phyloP scores from a whole-genome alignment of 2,797 vertebrate species.

The Cephalopachus bancanus region DNA sequence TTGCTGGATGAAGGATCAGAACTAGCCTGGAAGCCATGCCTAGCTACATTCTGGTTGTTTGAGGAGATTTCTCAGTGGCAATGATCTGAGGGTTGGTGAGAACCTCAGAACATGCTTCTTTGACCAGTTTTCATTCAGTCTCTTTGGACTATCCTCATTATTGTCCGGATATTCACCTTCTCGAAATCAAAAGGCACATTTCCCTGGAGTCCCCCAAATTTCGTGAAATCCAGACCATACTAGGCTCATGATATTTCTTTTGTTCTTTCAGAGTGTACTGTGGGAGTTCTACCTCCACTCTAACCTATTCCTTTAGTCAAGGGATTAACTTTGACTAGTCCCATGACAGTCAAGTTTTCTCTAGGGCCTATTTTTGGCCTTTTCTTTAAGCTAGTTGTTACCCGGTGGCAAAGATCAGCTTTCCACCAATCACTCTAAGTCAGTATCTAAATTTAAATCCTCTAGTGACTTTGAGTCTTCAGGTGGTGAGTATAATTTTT shows the following conservation, averaged over 20 bases:
- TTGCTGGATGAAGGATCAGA: not conserved
- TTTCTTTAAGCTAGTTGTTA: not conserved
- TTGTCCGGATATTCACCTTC: not conserved
- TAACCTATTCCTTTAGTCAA: not conserved
- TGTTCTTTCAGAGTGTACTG: not conserved
- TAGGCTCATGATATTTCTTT: not conserved
- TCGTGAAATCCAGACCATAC: not conserved
- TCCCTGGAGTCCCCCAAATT: not conserved
- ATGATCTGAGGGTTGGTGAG: not conserved
- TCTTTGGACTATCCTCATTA: not conserved
- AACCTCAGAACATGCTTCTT: not conserved
- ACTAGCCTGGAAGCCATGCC: not conserved
- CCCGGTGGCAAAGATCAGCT: not conserved
- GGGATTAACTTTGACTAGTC: not conserved
- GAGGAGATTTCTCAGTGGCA: not conserved
- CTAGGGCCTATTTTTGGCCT: not conserved
- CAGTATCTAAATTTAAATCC: not conserved
- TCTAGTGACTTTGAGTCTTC: not conserved
- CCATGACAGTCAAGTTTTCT: not conserved
- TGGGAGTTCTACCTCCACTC: not conserved
- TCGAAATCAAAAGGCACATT: not conserved
- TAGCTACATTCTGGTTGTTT: not conserved
- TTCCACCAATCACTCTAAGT: not conserved
- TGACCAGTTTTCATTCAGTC: not conserved
- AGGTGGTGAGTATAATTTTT: not conserved